Conservation (phyloP, 64 coral and sea anemone species). For the Montipora foliosa region DNA sequence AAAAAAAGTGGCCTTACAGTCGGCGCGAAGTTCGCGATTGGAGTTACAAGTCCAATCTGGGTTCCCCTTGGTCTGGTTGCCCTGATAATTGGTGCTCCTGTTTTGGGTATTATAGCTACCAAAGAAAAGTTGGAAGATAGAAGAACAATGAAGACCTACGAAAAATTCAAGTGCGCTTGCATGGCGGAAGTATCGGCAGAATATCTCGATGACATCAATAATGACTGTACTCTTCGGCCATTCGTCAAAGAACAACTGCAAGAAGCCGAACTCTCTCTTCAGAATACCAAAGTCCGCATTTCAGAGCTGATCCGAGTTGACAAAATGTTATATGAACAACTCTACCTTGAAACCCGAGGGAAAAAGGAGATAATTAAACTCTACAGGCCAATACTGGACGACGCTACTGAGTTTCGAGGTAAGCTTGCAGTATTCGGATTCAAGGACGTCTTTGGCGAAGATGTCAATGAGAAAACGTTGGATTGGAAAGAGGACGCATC, state of each 20-base stretch:
- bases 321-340: neutral
- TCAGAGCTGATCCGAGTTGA: neutral
- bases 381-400: no score
- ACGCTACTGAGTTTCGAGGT: no score
- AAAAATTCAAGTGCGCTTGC: neutral
- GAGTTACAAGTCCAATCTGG: neutral
- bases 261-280: no score
- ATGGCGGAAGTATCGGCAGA: neutral
- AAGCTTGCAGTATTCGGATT: no score
- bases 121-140: slow-evolving; percentile 2
- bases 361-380: no score
- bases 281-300: neutral
- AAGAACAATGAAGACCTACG: neutral
- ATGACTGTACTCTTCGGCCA: neutral
- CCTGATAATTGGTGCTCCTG: neutral
- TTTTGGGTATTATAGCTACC: neutral
- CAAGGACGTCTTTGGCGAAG: no score
- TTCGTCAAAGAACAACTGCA: no score
- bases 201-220: neutral
- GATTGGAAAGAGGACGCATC: no score
- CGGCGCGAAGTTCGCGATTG: neutral
- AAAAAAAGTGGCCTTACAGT: no score
- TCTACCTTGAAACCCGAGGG: neutral
- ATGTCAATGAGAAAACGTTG: no score
- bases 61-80: neutral